Base-by-base conservation (phyloP, 1,140 invertebrate genomes). In the Drosophila willistoni region DNA sequence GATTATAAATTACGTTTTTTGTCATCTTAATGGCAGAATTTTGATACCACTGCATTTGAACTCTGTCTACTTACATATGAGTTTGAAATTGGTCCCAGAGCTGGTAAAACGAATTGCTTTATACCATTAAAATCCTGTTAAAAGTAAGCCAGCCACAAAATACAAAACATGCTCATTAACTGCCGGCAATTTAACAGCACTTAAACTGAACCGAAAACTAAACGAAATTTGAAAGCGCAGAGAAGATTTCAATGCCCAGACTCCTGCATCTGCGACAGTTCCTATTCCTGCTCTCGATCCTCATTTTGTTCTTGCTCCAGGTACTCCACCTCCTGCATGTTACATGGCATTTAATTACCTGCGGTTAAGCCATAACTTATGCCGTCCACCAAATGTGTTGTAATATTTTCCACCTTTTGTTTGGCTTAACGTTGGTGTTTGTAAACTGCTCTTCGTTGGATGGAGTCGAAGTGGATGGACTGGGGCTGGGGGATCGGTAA, bases 311-410 rank as follows among this genome's bases (percentile, higher is more conserved):
- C 9, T 2, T 41, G 25, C 22, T 61, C 1, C 56, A 47, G 44
- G 44, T 51, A 25, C 25, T 42, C 36, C 36, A 5, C 12, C 36
- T 39, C 12, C 36, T 61, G 44, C 72, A 73, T 65, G 72, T 59
- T 76, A 59, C 42, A 57, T 59, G 73, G 73, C 71, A 77, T 77
- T 77, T 77, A 77, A 77, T 77, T 77, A 77, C 75, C 72, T 77
- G 75, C 57, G 75, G 75, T 77, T 69, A 69, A 65, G 73, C 73
- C 59, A 77, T 77, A 77, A 77, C 73, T 77, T 77, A 77, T 77
- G 73, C 75, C 73, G 73, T 77, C 72, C 73, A 62, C 75, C 75
- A 77, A 77, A 77, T 77, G 73, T 77, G 73, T 71, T 70, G 68
- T 75, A 51, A 71, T 77, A 77, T 63, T 77, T 66, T 77, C 36